Percentiles rank a stretch among this genome's conserved stretches.
These are phyloP conservation scores for Nothobranchius furzeri DNA, from an alignment of 2,113 vertebrate genomes.

Conservation along the genomic window DNA sequence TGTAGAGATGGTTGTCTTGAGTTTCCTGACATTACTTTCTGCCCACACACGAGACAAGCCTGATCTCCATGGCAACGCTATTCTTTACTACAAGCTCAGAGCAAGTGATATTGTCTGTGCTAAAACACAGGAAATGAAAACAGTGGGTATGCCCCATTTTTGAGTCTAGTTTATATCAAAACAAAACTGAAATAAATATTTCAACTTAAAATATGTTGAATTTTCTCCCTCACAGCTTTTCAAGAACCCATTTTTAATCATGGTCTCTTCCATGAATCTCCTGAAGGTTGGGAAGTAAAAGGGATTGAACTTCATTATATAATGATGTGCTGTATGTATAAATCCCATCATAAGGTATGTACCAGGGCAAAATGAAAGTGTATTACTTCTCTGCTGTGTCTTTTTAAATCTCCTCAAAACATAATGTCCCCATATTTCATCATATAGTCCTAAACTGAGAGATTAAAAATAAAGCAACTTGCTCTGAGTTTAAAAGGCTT, in stretches of 20 bases:
- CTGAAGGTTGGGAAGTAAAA: constrained; percentile 10
- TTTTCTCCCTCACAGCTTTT: too few relatives aligned
- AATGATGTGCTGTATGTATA: constrained; percentile 32
- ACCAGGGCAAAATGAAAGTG: constrained; percentile 19
- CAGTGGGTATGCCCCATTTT: neutral
- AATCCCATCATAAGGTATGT: constrained; percentile 5
- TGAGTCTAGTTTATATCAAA: neutral
- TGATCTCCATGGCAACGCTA: constrained; percentile 59
- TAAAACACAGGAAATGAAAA: constrained; percentile 2
- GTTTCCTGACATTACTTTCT: constrained; percentile 39
- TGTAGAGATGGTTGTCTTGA: constrained; percentile 39
- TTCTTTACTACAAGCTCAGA: constrained; percentile 31
- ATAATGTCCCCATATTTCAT: neutral
- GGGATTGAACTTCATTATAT: constrained; percentile 41
- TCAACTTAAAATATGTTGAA: neutral
- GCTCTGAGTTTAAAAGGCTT: neutral
- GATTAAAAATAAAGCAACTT: neutral
- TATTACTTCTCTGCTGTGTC: constrained; percentile 4
- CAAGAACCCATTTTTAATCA: too few relatives aligned
- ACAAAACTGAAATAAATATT: constrained; percentile 2
- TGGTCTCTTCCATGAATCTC: neutral
- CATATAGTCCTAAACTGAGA: neutral
- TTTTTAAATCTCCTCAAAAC: constrained; percentile 23
- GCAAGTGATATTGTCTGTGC: constrained; percentile 13
- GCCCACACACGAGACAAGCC: constrained; percentile 57